Conservation (phyloP, 2,888 invertebrate species). For the Eulithis testata region DNA sequence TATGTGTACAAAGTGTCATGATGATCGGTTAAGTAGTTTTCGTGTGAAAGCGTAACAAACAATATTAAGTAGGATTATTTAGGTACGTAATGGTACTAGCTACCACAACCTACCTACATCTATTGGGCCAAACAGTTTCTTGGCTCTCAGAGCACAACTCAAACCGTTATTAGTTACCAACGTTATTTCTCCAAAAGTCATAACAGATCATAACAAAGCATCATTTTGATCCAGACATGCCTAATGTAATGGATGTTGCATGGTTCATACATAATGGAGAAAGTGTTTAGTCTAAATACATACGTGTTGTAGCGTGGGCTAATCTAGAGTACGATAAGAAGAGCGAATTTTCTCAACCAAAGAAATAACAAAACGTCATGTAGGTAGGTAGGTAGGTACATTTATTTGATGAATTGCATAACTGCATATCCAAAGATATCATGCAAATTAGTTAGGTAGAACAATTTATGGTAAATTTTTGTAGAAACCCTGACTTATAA, state of each 20-base stretch:
- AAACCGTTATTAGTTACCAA: no score
- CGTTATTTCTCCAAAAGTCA: constrained; percentile 13
- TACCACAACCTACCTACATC: no score
- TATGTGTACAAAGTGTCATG: no score
- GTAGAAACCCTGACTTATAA: no score
- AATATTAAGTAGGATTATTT: no score
- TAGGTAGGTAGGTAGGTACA: neutral
- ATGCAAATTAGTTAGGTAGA: no score
- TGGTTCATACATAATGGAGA: constrained; percentile 35
- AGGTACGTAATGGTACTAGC: no score
- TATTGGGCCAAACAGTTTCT: neutral
- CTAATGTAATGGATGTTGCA: constrained; percentile 37
- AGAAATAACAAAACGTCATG: constrained; percentile 19
- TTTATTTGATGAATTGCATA: no score
- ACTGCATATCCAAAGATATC: no score
- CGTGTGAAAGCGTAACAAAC: no score
- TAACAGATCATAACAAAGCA: constrained; percentile 34
- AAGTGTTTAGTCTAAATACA: constrained; percentile 34
- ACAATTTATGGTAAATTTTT: no score
- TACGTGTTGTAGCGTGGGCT: constrained; percentile 29
- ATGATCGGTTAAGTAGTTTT: no score
- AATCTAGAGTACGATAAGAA: constrained; percentile 24
- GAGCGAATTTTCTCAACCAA: constrained; percentile 15
- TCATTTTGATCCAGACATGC: constrained; percentile 26
- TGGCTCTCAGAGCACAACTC: neutral